Evolutionary conservation across 2,888 invertebrate species (phyloP).

Genomic region (Lasioglossum leucozonium): DNA sequence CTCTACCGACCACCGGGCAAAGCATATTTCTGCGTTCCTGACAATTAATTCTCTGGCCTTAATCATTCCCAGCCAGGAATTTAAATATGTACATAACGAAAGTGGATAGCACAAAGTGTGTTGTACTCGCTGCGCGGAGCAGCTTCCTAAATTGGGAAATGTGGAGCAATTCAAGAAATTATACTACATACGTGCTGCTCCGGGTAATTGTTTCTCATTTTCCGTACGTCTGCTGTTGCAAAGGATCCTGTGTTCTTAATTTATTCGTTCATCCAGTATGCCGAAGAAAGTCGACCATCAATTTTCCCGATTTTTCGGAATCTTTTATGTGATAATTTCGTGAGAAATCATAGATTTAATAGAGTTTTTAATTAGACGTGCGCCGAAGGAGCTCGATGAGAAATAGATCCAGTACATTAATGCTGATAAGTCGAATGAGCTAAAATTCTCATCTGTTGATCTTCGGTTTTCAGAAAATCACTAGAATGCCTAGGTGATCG

Average conservation of each 20-base stretch:
- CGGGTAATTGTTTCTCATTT: background rate
- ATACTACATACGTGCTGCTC: background rate
- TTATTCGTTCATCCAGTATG: background rate
- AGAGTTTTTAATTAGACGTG: no score
- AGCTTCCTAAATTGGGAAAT: background rate
- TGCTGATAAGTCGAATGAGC: no score
- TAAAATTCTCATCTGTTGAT: no score
- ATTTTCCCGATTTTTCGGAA: no score
- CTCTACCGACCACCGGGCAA: background rate
- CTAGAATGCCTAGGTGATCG: no score
- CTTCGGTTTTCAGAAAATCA: no score
- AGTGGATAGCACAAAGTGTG: background rate
- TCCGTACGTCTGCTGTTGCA: background rate
- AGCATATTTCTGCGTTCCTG: background rate
- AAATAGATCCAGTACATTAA: no score
- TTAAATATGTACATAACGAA: background rate
- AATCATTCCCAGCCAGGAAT: background rate
- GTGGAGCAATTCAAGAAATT: background rate
- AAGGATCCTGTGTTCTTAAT: background rate
- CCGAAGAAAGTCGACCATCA: no score
- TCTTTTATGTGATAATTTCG: no score
- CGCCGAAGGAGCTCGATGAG: no score
- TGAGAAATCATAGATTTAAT: no score
- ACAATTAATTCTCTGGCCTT: background rate
- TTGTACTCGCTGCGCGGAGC: background rate